Base-by-base conservation (phyloP, 2,113 vertebrate genomes). In the Corythaeola cristata region DNA sequence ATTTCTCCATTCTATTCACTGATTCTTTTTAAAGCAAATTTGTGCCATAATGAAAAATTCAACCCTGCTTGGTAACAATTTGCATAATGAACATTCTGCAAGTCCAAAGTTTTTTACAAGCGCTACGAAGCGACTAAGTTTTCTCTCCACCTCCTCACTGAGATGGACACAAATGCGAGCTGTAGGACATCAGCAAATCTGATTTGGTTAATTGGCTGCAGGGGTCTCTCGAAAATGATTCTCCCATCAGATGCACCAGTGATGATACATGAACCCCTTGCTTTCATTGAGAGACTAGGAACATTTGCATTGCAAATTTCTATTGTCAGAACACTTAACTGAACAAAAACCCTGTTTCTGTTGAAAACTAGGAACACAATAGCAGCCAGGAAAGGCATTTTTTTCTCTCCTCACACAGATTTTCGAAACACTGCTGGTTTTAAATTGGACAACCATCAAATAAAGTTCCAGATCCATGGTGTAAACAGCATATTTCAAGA, bases 241-340 rank as follows among this genome's bases (percentile, higher is more conserved):
- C 45, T 92, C 53, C 66, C 22, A 39, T 93, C 45, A 67, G 37
- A 71, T 67, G 35, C 56, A 67, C n/a, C 75, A 58, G 33, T 21
- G 18, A 22, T 71, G 77, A 66, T 67, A 79, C 32, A 33, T 30
- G 55, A 92, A 95, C 80, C 11, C 24, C 45, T 78, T 7, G 3
- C 20, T 90, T 55, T 45, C 81, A 63, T 47, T 76, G 72, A 64
- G 58, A 88, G 17, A 47, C 16, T 13, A 19, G 26, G 56, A 91
- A 7, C 53, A 72, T 83, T 39, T 85, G 30, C 47, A 88, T 22
- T 76, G 86, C 44, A 89, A 32, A 55, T 50, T 86, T 83, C 63
- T 64, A 37, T 69, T 93, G 94, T 92, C 28, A 87, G 72, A 91
- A 91, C 37, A 55, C 59, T 89, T 73, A 94, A 59, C 56, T 66